phyloP scores from a whole-genome alignment of 2,113 vertebrate genomes.

The Copsychus sechellarum region DNA sequence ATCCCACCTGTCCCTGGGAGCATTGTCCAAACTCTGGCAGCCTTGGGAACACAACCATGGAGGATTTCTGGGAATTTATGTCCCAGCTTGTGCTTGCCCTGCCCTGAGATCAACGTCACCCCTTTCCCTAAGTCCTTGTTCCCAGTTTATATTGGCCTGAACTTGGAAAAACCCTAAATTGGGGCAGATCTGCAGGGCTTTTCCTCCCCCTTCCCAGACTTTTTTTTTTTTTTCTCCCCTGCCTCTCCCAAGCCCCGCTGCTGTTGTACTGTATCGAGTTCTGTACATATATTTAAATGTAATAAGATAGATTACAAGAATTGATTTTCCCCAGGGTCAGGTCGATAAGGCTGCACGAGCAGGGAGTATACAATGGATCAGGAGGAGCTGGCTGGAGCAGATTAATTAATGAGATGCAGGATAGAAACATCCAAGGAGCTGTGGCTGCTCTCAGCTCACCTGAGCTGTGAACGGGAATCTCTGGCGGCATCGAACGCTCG shows the following conservation, averaged over 20 bases:
- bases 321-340: constrained; percentile 59
- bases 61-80: accelerated
- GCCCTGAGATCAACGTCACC: accelerated
- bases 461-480: constrained; percentile 30
- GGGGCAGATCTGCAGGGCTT: neutral
- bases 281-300: constrained; percentile 70
- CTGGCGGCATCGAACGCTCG: neutral
- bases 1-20: neutral
- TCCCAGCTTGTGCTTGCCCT: neutral
- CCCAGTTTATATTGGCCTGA: neutral
- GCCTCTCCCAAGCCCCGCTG: neutral
- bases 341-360: constrained; percentile 60
- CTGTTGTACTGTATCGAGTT: neutral
- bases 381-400: constrained; percentile 13
- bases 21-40: neutral
- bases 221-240: neutral
- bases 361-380: neutral
- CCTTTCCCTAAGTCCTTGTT: neutral
- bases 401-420: constrained; percentile 71
- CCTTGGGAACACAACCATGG: neutral
- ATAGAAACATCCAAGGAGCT: constrained; percentile 10
- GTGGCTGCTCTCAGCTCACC: constrained; percentile 29
- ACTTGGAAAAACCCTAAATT: neutral
- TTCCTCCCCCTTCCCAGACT: neutral
- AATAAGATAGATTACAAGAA: constrained; percentile 61